Evolutionary conservation across 2,797 vertebrate species (phyloP), one percentile per base, ranked within the genome.

Genomic region (Fistularia commersonii): DNA sequence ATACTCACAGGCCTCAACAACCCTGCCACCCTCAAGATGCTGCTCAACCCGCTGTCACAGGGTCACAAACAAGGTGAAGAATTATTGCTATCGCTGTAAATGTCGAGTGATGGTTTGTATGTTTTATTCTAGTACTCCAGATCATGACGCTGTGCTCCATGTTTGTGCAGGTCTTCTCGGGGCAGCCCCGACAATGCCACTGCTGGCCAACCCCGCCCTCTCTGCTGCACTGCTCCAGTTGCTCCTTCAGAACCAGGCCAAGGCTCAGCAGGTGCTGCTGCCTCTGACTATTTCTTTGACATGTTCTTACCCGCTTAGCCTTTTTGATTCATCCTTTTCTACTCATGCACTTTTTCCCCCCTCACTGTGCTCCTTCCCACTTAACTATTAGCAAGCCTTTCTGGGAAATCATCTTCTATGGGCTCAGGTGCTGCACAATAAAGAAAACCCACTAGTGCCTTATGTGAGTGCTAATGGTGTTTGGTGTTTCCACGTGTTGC

Each of bases 211-310:
- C 61, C 96, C 94, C 0, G 92, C 93, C 0, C 88, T 97, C 8
- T 93, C 94, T 1, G 88, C 92, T 0, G 92, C 93, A 0, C 87
- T 97, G 8, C 88, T 98, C 59, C 95, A 96, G 69, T 66, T 98
- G 15, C 89, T 94, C 14, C 91, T 98, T 45, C 94, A 97, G 74
- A 90, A 85, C 77, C 95, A 95, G 49, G 83, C 86, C 51, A 94
- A 90, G 52, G 83, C 77, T 11, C 91, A 92, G 72, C 93, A 96
- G 95, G 94, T 98, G 90, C 41, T 1, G 7, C 42, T 32, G 6
- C 9, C 32, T 43, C 31, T 42, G 12, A 13, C 2, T 33, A 14
- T 9, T 8, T 32, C 42, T 33, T 3, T 13, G 32, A 41, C 37
- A 13, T 32, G 11, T 43, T 48, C 51, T 45, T 39, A 32, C 41